Base-by-base conservation (phyloP, 2,888 invertebrate species). In the Troilus luridus region DNA sequence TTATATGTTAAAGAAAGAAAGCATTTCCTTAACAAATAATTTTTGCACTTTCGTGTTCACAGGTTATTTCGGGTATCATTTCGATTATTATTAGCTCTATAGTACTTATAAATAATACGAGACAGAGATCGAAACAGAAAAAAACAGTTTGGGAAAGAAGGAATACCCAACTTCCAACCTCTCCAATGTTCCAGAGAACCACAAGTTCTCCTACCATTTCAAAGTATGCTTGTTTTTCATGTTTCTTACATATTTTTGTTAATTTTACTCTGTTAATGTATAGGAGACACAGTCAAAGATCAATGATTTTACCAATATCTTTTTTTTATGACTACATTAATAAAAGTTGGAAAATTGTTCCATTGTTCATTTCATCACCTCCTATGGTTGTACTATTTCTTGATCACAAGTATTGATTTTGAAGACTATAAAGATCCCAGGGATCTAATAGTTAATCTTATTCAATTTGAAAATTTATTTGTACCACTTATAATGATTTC, bases 61-160 rank as follows among this genome's bases (percentile, higher is more conserved):
- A 91, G 91, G 54, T 89, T 0, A 81, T 90, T 67, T 88, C 89
- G 11, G 88, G 91, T 88, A 9, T 91, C 19, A 88, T 91, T n/a
- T 89, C 91, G 77, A 58, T 91, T 60, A 56, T 54, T 54, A 88
- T 90, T 24, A 77, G 90, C 59, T 11, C 41, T 21, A 72, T 90
- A 7, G 2, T 90, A 24, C 58, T 90, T n/a, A 72, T 77, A 14
- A 90, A 59, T 19, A 90, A 90, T 59, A 24, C 41, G 14, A 54
- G 24, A 14, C 56, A n/a, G n/a, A 90, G 90, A 59, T 58, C 54
- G 17, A 72, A 77, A 58, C 54, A 72, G 19, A 77, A 90, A 90
- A 90, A 67, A n/a, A 67, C 19, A 17, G 7, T 77, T 41, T 77
- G 90, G 90, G 72, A 90, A 90, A 90, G 67, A 77, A 90, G 67